Evolutionary conservation across 2,113 vertebrate genomes (phyloP).

Genomic region (Aspiorhynchus laticeps): DNA sequence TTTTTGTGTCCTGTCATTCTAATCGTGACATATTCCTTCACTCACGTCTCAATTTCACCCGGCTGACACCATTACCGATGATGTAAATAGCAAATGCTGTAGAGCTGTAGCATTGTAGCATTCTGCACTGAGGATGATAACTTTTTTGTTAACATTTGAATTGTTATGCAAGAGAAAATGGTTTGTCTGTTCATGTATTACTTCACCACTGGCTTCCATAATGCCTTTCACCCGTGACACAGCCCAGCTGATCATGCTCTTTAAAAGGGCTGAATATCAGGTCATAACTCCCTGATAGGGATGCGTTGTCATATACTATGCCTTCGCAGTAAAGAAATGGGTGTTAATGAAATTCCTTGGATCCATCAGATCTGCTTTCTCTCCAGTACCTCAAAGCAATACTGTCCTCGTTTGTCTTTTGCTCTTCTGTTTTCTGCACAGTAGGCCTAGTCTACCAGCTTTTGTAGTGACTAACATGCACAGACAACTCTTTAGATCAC

Average conservation of each 20-base stretch:
- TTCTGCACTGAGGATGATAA: conserved; percentile 48
- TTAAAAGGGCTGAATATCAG: conserved; percentile 40
- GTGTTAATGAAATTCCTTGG: conserved; percentile 12
- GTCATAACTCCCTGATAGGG: conserved; percentile 3
- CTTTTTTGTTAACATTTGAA: conserved; percentile 43
- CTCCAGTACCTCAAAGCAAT: conserved; percentile 60
- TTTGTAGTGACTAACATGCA: conserved; percentile 7
- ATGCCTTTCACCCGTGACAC: conserved; percentile 53
- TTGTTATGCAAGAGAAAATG: conserved; percentile 46
- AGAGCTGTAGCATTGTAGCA: conserved; percentile 61
- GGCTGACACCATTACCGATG: conserved; percentile 23
- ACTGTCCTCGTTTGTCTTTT: conserved; percentile 45
- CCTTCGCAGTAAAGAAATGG: conserved; percentile 29
- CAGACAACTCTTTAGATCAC: background rate
- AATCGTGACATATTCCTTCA: background rate
- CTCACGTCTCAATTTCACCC: background rate
- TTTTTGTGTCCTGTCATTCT: background rate
- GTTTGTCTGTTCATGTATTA: conserved; percentile 34
- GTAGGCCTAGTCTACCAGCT: conserved; percentile 10
- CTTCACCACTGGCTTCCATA: conserved; percentile 28
- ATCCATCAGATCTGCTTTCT: conserved; percentile 7
- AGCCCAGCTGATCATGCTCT: conserved; percentile 14
- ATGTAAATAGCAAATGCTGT: conserved; percentile 66
- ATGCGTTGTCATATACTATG: conserved; percentile 40
- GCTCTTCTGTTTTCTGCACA: background rate